Conservation (phyloP, 2,888 invertebrate species). For the Tenthredo livida region DNA sequence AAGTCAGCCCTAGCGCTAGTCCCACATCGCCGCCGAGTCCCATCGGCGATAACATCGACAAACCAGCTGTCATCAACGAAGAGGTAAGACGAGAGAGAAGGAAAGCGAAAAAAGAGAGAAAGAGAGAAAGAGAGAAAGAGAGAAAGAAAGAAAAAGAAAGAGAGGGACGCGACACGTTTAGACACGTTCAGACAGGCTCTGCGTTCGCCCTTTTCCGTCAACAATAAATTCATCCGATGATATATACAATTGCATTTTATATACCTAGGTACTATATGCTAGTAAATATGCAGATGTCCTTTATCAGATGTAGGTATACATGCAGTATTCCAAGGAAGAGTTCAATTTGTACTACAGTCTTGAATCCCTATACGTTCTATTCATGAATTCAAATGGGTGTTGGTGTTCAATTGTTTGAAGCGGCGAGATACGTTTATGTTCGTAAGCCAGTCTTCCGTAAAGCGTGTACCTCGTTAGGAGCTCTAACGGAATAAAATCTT, state of each 20-base stretch:
- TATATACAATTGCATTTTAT: neutral
- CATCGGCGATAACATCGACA: constrained; percentile 73
- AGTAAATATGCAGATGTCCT: neutral
- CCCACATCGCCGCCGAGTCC: constrained; percentile 76
- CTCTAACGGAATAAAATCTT: constrained; percentile 6
- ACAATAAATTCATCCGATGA: neutral
- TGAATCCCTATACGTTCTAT: neutral
- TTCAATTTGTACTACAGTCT: neutral
- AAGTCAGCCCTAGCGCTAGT: constrained; percentile 79
- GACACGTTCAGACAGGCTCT: constrained; percentile 1
- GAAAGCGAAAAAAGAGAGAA: neutral
- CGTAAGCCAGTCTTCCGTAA: neutral
- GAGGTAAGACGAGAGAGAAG: constrained; percentile 69
- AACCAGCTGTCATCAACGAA: constrained; percentile 73
- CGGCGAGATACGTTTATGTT: neutral
- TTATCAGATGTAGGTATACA: no score
- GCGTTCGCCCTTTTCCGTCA: neutral
- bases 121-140: constrained; percentile 74
- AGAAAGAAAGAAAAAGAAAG: neutral
- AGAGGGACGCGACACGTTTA: neutral
- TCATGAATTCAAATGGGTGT: neutral
- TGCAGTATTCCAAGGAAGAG: neutral
- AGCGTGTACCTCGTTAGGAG: neutral
- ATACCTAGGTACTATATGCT: no score
- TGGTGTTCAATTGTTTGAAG: neutral